These are phyloP conservation scores for Brenthis ino DNA, from an alignment of 2,888 invertebrate genomes.

Conservation along the genomic window DNA sequence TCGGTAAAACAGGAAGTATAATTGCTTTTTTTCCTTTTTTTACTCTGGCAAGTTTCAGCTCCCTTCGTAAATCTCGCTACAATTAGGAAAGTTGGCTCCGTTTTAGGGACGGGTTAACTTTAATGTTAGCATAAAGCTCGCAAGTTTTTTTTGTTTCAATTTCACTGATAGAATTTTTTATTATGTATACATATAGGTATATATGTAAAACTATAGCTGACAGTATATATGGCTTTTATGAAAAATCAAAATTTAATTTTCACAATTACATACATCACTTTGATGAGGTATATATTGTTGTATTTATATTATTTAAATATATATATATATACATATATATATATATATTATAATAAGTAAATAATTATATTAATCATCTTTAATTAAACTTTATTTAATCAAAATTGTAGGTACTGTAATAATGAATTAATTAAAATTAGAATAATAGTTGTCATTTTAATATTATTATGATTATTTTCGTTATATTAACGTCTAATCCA, in stretches of 20 bases:
- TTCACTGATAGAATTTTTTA: constrained; percentile 3
- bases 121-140: constrained; percentile 25
- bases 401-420: too few species aligned
- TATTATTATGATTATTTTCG: too few species aligned
- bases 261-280: too few species aligned
- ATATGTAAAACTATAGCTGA: neutral
- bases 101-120: constrained; percentile 39
- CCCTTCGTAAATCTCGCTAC: constrained; percentile 65
- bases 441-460: too few species aligned
- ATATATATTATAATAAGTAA: too few species aligned
- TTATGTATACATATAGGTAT: neutral
- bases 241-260: too few species aligned
- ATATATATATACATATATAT: too few species aligned
- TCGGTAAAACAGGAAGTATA: constrained; percentile 75
- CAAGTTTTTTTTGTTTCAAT: constrained; percentile 15
- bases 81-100: constrained; percentile 56
- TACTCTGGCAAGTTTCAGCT: constrained; percentile 61
- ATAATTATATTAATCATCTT: too few species aligned
- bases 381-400: too few species aligned
- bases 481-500: constrained; percentile 20
- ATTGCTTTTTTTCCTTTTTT: constrained; percentile 68
- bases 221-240: neutral
- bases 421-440: too few species aligned
- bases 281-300: too few species aligned
- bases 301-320: too few species aligned